Base-by-base conservation (phyloP, 2,888 invertebrate genomes). In the Villa cingulata region DNA sequence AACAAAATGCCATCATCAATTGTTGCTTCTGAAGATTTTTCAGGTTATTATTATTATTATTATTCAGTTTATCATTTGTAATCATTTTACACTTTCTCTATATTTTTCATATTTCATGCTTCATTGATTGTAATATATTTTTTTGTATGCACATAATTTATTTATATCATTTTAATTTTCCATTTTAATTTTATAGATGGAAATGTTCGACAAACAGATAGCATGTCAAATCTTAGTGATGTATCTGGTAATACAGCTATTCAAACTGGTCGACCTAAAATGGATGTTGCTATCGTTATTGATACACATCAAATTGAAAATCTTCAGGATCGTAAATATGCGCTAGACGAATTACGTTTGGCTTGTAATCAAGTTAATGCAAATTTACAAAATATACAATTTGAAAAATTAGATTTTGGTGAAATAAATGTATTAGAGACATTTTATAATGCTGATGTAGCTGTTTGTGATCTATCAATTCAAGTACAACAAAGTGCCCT, bases 361-460 rank as follows among this genome's bases (percentile, higher is more conserved):
- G 86, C 88, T 18, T 86, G 90, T 54, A 74, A 77, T 51, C 71
- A 82, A 54, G 80, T 86, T 14, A 85, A 85, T 63, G 88, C 87
- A 3, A 84, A 82, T 69, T 73, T 87, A 55, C 83, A 85, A 66
- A 84, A 85, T 59, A 83, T 91, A 56, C 86, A 86, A 86, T 97
- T 95, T 75, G 92, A 97, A 65, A 92, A 91, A 66, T 72, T 97
- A 55, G 97, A 98, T 71, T 97, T 95, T 71, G 97, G 96, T 1
- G 97, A 97, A 72, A 86, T 91, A 15, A 89, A 88, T 68, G 89
- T 90, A 1, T 71, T 96, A 59, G 95, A 96, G 65, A 84, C 83
- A 55, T 97, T 98, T 71, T 97, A 97, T 71, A 95, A 95, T 77
- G 97, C 98, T 0, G 97, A 98, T 68, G 91, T 97, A 41, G 95